Evolutionary conservation across 2,888 invertebrate species (phyloP).

Genomic region (Stenurella melanura): DNA sequence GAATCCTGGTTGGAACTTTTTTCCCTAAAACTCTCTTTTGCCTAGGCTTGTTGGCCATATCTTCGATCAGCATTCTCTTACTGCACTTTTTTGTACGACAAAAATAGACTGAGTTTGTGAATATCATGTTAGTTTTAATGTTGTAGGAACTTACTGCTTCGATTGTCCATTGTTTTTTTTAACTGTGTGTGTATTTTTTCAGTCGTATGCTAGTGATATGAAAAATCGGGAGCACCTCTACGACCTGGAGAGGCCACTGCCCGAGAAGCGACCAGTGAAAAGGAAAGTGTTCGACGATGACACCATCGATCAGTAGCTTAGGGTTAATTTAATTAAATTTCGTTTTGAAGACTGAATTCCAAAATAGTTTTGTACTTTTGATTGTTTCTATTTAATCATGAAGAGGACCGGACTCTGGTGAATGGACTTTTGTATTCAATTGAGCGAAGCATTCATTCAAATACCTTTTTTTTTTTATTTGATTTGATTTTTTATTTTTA

Average conservation of each 20-base stretch:
- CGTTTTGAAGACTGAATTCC: constrained; percentile 60
- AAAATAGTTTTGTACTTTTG: constrained; percentile 38
- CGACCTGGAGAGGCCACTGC: constrained; percentile 70
- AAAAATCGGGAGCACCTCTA: constrained; percentile 75
- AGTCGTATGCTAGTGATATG: constrained; percentile 76
- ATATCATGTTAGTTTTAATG: too few species aligned
- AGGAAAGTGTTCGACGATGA: constrained; percentile 59
- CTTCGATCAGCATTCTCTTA: too few species aligned
- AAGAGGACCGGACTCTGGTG: constrained; percentile 1
- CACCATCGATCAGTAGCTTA: constrained; percentile 37
- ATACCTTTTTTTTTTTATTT: not conserved
- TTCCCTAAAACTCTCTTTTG: too few species aligned
- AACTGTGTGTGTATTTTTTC: constrained; percentile 66
- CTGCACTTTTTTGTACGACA: too few species aligned
- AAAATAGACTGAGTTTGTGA: too few species aligned
- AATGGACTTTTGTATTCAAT: not conserved
- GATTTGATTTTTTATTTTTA: not conserved
- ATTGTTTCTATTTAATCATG: constrained; percentile 16
- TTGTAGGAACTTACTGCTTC: too few species aligned
- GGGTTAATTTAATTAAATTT: constrained; percentile 47
- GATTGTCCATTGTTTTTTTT: too few species aligned
- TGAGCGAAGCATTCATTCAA: not conserved
- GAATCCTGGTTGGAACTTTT: too few species aligned
- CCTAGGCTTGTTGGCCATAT: too few species aligned
- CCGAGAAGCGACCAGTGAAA: constrained; percentile 65